Base-by-base conservation (phyloP, 2,113 vertebrate species). In the Solea senegalensis region DNA sequence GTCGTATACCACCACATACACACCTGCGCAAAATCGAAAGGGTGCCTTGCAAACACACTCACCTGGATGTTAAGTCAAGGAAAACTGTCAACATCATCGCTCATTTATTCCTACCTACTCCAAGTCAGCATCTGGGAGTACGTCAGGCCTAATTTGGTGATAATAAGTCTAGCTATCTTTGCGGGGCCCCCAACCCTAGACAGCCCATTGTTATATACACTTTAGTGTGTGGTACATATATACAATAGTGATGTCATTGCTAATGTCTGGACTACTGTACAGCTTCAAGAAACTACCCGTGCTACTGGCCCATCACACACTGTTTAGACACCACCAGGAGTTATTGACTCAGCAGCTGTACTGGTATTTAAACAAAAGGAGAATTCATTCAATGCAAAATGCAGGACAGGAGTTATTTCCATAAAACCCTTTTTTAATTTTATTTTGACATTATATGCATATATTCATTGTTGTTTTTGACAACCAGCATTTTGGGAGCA, bases 141-240 rank as follows among this genome's bases (percentile, higher is more conserved):
- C 78, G 65, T 90, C 86, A 73, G 85, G 80, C 91, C 91, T 88
- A 91, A 91, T 91, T 91, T 91, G 89, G 90, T 83, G 78, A 84
- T 88, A 86, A 87, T 86, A 82, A 76, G 82, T 74, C 70, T 59
- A 64, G 73, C 85, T 65, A 69, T 75, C 82, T 67, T 76, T 72
- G 72, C 63, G 28, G 78, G 77, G 69, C 66, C 78, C 80, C 56
- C 54, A 27, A 16, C 55, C 69, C 71, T 79, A 85, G 85, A 76
- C 79, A 58, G 26, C n/a, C 70, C 72, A 78, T 78, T 86, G 78
- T 89, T 89, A 88, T 90, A 82, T 73, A 89, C 65, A 83, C 70
- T 70, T 65, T 50, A 69, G 65, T 65, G 49, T 74, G 54, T 74
- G 70, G 65, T 88, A 74, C 71, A 65, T 73, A 65, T 81, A 77